Evolutionary conservation across 2,113 vertebrate genomes (phyloP).

Genomic region (Nipponia nippon): DNA sequence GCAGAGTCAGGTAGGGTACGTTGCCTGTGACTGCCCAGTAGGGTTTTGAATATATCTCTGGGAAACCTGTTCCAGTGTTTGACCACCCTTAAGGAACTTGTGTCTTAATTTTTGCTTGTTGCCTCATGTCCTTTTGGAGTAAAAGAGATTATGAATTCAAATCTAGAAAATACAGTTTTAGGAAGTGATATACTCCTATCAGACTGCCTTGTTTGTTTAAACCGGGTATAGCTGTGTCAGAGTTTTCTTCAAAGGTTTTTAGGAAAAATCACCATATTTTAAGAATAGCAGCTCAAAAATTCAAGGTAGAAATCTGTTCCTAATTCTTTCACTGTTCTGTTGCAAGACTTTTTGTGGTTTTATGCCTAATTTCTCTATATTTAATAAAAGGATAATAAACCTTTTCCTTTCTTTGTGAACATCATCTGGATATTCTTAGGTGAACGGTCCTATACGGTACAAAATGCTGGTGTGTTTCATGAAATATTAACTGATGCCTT

Average conservation of each 20-base stretch:
- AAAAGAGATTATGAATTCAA: background rate
- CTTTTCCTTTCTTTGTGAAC: background rate
- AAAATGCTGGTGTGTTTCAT: background rate
- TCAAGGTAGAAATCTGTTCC: background rate
- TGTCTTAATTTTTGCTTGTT: background rate
- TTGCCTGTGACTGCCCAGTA: background rate
- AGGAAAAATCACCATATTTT: background rate
- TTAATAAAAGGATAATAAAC: background rate
- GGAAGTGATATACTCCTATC: background rate
- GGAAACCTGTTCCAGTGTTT: background rate
- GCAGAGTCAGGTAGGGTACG: background rate
- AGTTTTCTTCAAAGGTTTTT: background rate
- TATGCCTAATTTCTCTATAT: background rate
- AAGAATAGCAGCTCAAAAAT: background rate
- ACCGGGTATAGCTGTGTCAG: background rate
- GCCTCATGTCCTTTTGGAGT: background rate
- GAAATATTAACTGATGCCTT: background rate
- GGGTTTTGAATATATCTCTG: background rate
- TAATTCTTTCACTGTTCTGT: background rate
- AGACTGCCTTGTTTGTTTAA: background rate
- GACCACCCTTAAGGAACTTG: background rate
- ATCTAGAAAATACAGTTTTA: background rate
- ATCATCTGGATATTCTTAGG: background rate
- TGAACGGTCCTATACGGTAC: background rate
- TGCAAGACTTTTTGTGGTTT: background rate